These are phyloP conservation scores for Hirundo rustica DNA, from an alignment of 2,797 vertebrate species.

Conservation along the genomic window DNA sequence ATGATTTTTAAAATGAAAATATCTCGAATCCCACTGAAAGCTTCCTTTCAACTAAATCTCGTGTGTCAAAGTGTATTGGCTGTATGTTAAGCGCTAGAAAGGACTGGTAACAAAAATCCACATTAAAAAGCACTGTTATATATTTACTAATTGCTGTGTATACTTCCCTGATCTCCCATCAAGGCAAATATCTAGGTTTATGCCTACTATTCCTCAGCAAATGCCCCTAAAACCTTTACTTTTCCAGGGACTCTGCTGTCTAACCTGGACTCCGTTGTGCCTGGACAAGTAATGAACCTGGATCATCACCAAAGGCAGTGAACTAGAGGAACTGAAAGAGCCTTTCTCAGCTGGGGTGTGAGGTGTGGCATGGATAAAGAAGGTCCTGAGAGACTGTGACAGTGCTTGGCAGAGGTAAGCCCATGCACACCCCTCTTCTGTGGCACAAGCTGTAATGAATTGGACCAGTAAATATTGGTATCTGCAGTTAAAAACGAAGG, in stretches of 20 bases:
- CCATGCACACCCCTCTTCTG: fast-evolving
- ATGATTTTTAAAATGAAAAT: conserved; percentile 1
- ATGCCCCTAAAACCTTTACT: neutral
- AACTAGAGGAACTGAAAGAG: neutral
- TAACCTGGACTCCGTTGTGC: neutral
- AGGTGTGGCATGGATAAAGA: neutral
- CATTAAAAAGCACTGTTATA: neutral
- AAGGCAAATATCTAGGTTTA: neutral
- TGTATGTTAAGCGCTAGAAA: neutral
- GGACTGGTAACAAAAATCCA: neutral
- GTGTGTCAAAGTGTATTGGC: neutral
- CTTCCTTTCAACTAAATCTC: conserved; percentile 33
- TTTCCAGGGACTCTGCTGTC: neutral
- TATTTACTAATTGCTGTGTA: neutral
- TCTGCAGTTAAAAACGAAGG: neutral
- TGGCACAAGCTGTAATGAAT: neutral
- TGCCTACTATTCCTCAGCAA: neutral
- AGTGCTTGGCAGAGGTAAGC: neutral
- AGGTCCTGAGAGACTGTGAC: neutral
- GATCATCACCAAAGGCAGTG: neutral
- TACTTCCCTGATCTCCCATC: neutral
- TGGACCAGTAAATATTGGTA: neutral
- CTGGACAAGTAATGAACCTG: neutral
- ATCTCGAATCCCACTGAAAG: conserved; percentile 32
- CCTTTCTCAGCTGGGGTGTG: neutral